Base-by-base conservation (phyloP, 1,140 invertebrate species). In the Drosophila ogumai region DNA sequence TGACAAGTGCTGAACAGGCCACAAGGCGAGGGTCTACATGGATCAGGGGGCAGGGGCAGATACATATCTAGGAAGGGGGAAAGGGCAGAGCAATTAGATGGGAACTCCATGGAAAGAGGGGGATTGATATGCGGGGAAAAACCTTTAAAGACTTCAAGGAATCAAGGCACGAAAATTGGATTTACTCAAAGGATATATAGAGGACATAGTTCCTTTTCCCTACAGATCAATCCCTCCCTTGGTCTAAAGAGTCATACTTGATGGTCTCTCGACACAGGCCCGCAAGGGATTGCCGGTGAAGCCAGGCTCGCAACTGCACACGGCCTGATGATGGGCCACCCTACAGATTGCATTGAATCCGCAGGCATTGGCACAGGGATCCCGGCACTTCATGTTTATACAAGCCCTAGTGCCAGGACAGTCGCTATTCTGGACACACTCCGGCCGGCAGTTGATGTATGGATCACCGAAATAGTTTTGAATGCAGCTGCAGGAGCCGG, bases 391-490 rank as follows among this genome's bases (percentile, higher is more conserved):
- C 92, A 96, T 96, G 86, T 96, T 96, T 34, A 96, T 94, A 91
- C 97, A 98, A 59, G 96, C 96, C 92, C 95, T 95, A 78, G 95
- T 94, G 65, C 93, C 93, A 41, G 94, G 92, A 93, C 97, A 98
- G 86, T 97, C 96, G 31, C 94, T 95, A 87, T 97, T 97, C 87
- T 96, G 95, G n/a, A 96, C 94, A 91, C 96, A 97, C 93, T 97
- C 96, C 15, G 96, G 96, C 84, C 96, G 94, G 91, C 96, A 97
- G 49, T 96, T 96, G 63, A 94, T 93, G 78, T 97, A 97, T 3
- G 97, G 96, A 94, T 98, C 96, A 54, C 97, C 97, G 77, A 95
- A 95, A 92, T 97, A 98, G 71, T 96, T 96, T 65, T 95, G 94
- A 76, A 96, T 90, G 93, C 97, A 98, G 65, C 94, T 95, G 92